Evolutionary conservation across 2,888 invertebrate genomes (phyloP).

Genomic region (Acrocyrtus sp.): DNA sequence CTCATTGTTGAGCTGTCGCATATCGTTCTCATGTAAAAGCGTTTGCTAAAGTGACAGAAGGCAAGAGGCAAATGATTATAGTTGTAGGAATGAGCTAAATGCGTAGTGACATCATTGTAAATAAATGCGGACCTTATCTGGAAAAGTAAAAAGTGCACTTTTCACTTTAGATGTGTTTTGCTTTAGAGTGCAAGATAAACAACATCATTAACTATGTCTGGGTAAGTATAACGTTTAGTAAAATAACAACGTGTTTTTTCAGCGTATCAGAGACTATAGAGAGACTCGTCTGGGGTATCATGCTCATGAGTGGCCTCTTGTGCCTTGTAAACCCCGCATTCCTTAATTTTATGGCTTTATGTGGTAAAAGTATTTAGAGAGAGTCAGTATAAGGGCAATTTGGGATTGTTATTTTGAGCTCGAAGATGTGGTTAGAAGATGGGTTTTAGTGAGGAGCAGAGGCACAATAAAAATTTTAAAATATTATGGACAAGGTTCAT

Average conservation of each 20-base stretch:
- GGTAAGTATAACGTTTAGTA: too few species aligned
- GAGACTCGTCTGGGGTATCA: not conserved
- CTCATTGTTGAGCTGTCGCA: too few species aligned
- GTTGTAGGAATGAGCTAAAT: not conserved
- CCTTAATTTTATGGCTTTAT: slow-evolving; percentile 5
- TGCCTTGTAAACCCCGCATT: slow-evolving; percentile 5
- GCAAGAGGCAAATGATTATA: too few species aligned
- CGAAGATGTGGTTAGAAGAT: too few species aligned
- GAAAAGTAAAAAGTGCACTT: not conserved
- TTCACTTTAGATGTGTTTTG: not conserved
- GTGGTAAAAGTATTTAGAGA: slow-evolving; percentile 20
- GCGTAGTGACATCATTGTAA: not conserved
- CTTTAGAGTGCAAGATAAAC: too few species aligned
- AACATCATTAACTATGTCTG: too few species aligned
- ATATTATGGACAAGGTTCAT: too few species aligned
- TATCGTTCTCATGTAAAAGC: too few species aligned
- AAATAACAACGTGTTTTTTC: not conserved
- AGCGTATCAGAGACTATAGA: not conserved
- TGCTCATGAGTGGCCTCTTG: not conserved
- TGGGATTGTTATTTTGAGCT: not conserved
- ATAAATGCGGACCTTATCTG: too few species aligned
- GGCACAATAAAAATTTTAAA: too few species aligned
- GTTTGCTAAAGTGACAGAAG: too few species aligned
- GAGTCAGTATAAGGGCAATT: not conserved
- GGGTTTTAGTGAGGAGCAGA: too few species aligned